Percentiles rank a stretch among this genome's conserved stretches.
Evolutionary conservation across 2,888 invertebrate species (phyloP).

Genomic region (Pseudanteris insignis): DNA sequence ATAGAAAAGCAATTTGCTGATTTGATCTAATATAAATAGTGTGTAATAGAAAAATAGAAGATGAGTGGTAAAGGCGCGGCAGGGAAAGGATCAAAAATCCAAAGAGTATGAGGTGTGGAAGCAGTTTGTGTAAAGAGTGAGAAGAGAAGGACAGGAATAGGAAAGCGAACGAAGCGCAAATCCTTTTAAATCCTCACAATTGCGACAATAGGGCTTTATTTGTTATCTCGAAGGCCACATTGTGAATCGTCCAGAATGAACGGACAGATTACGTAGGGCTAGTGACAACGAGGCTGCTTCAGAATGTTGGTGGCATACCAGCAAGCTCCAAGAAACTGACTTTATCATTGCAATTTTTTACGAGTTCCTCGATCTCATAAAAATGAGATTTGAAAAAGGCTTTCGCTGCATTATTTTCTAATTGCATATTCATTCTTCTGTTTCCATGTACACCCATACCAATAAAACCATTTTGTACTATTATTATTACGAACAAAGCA

Average conservation of each 20-base stretch:
- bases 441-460: too few species aligned
- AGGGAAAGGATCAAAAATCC: conserved; percentile 31
- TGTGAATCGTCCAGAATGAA: conserved; percentile 67
- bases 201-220: conserved; percentile 68
- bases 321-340: conserved; percentile 55
- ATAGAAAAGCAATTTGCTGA: conserved; percentile 32
- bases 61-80: conserved; percentile 9
- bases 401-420: conserved; percentile 19
- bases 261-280: conserved; percentile 67
- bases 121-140: conserved; percentile 37
- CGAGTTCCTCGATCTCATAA: conserved; percentile 54
- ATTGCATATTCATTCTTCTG: conserved; percentile 36
- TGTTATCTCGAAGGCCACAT: conserved; percentile 68
- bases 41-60: conserved; percentile 35
- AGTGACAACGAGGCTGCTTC: conserved; percentile 63
- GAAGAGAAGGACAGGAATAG: conserved; percentile 45
- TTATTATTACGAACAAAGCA: too few species aligned
- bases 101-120: conserved; percentile 37
- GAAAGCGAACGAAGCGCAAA: conserved; percentile 60
- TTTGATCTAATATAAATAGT: conserved; percentile 33
- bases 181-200: conserved; percentile 68
- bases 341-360: conserved; percentile 64
- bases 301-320: conserved; percentile 53
- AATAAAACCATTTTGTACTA: too few species aligned
- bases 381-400: conserved; percentile 53